Evolutionary conservation across 2,797 vertebrate species (phyloP), one percentile per base, ranked within the genome.

Genomic region (Sandelia bainsii): DNA sequence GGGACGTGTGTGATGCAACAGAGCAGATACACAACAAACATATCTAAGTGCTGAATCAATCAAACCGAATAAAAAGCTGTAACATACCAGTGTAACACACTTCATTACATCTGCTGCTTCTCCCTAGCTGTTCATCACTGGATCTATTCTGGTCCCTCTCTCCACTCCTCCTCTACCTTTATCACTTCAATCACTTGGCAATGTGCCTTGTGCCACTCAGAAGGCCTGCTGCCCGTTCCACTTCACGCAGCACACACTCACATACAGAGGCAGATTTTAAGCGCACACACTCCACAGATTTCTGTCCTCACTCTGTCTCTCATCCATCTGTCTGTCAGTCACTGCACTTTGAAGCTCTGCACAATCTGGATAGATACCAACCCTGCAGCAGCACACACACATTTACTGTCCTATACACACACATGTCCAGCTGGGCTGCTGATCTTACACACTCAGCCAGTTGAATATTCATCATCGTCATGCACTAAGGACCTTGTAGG

Each of bases 141-240:
- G 29, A 62, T 77, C 77, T 77, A 73, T 79, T 81, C 82, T 80
- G 69, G 13, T 75, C 71, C 74, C 69, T 53, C 67, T 49, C 82
- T 68, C 52, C 64, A 7, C 72, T 74, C 62, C 80, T 82, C 74
- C 80, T 84, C 79, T 79, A 86, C 85, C 88, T 88, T 79, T 87
- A 90, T 89, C 88, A 87, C 88, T 92, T 92, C 91, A 93, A 90
- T 90, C 89, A 84, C 85, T 92, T 92, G 91, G 91, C 88, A 39
- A 12, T 50, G 79, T 79, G 86, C 88, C 89, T 81, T 44, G 77
- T 82, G 90, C 86, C 80, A 88, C 82, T 87, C 86, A 63, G 74
- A 77, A 53, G 79, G 77, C 83, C 80, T 57, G 77, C 82, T 88
- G 80, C 62, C 79, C 58, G 70, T 77, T 85, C 79, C 80, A 76